Percentiles rank a stretch among this genome's conserved stretches.
These are phyloP conservation scores for Lepidurus arcticus DNA, from an alignment of 1,140 invertebrate genomes.

Conservation along the genomic window DNA sequence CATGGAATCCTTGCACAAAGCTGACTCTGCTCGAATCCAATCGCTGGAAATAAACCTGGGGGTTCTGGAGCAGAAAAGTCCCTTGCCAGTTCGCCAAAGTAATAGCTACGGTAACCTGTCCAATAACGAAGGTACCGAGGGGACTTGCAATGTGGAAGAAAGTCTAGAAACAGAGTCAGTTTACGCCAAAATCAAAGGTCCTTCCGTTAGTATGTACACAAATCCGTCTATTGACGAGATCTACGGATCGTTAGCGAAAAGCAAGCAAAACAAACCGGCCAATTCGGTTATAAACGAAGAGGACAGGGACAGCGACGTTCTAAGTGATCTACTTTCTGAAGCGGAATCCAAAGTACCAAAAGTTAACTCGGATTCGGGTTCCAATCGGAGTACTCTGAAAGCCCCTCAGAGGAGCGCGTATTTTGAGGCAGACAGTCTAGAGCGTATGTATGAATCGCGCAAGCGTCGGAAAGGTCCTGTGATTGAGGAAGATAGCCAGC, in stretches of 20 bases:
- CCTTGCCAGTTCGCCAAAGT: background rate
- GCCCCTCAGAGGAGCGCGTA: background rate
- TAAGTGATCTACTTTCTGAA: slow-evolving; percentile 30
- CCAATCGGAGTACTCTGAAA: background rate
- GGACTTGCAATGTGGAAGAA: background rate
- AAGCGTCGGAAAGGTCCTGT: background rate
- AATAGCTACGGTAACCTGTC: background rate
- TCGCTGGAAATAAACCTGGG: background rate
- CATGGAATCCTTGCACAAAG: background rate
- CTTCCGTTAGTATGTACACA: slow-evolving; percentile 30
- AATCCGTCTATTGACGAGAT: slow-evolving; percentile 35
- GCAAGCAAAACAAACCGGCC: background rate
- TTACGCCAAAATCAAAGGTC: background rate
- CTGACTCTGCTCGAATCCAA: background rate
- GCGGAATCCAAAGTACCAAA: slow-evolving; percentile 33
- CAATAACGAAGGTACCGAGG: too few relatives aligned
- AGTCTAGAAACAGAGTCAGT: background rate
- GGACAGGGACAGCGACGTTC: slow-evolving; percentile 21
- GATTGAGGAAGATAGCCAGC: slow-evolving; percentile 1
- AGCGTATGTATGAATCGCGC: slow-evolving; percentile 20
- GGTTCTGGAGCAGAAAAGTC: background rate
- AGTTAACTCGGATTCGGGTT: slow-evolving; percentile 5
- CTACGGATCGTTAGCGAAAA: slow-evolving; percentile 31
- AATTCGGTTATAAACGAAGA: background rate
- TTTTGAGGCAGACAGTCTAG: slow-evolving; percentile 33